Conservation (phyloP, 2,888 invertebrate genomes). For the Xestia ashworthii region DNA sequence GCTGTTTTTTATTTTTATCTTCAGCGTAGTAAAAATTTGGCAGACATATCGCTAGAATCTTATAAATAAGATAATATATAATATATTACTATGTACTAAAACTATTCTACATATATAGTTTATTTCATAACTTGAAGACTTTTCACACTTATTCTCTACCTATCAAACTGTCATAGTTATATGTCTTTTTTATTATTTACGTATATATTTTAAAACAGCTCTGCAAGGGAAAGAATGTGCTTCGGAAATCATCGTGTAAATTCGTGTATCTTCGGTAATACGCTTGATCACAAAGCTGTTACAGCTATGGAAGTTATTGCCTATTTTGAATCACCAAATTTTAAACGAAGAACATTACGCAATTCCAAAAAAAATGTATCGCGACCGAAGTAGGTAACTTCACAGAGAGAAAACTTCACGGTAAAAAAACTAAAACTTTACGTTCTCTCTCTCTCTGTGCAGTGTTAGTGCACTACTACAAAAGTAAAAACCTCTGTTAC, state of each 20-base stretch:
- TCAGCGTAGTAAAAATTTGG: conserved; percentile 85
- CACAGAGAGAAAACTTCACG: background rate
- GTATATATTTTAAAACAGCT: conserved; percentile 3
- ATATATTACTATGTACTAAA: conserved; percentile 76
- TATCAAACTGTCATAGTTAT: conserved; percentile 25
- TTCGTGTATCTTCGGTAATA: background rate
- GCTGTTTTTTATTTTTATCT: conserved; percentile 75
- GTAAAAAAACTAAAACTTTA: no score
- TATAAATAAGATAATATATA: conserved; percentile 82
- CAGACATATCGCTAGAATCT: conserved; percentile 89
- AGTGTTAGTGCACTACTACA: background rate
- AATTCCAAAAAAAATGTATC: background rate
- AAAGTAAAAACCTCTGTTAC: background rate
- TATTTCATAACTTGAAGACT: conserved; percentile 71
- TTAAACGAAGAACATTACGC: background rate
- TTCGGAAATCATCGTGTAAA: background rate
- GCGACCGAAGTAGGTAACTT: background rate
- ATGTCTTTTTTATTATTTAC: background rate
- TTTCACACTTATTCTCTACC: conserved; percentile 65
- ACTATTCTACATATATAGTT: conserved; percentile 72
- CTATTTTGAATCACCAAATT: background rate
- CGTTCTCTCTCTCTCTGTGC: background rate
- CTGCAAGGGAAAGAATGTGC: background rate
- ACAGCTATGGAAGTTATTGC: background rate
- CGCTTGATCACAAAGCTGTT: background rate